Evolutionary conservation across 2,113 vertebrate species (phyloP), one percentile per base, ranked within the genome.

Genomic region (Chroicocephalus ridibundus): DNA sequence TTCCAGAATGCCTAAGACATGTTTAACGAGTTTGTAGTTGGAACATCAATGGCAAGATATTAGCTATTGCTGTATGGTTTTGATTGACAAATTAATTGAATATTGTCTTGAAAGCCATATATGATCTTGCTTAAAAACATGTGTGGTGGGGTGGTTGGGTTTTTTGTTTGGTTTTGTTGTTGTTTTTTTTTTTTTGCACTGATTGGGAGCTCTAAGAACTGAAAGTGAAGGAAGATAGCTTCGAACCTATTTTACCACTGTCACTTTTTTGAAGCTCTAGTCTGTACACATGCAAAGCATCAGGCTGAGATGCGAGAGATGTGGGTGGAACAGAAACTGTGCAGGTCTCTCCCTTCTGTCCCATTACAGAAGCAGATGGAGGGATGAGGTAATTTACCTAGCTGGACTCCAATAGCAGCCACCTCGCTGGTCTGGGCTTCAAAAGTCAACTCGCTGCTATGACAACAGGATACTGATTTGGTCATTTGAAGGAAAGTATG

Each of bases 381-480:
- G 46, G 52, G 78, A 76, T 94, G 94, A 95, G 78, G 78, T 96
- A 46, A 88, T 90, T 82, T 82, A 84, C 85, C 70, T 95, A 12
- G 29, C 74, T 82, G 75, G 61, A 42, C 70, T 78, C 46, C 44
- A 51, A 0, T 38, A 72, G 38, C 46, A 49, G 49, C n/a, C 65
- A 82, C 65, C 65, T 87, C 4, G 1, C 69, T 71, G 61, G 4
- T 57, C 51, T 62, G 17, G 46, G 52, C 42, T 87, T 66, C 86
- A 46, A 14, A 87, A 92, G 54, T 8, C 49, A 66, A 3, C 78
- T 68, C 38, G 79, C 78, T 97, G 65, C 75, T 62, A 74, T 91
- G 88, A 29, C 92, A 89, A 62, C 74, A 79, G 19, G 49, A 34
- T 74, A 18, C 36, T 70, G 51, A 49, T 83, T 55, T 52, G 69